Percentiles rank a stretch among this genome's conserved stretches.
phyloP scores from a whole-genome alignment of 2,888 invertebrate genomes.

The Strigamia crassipes region DNA sequence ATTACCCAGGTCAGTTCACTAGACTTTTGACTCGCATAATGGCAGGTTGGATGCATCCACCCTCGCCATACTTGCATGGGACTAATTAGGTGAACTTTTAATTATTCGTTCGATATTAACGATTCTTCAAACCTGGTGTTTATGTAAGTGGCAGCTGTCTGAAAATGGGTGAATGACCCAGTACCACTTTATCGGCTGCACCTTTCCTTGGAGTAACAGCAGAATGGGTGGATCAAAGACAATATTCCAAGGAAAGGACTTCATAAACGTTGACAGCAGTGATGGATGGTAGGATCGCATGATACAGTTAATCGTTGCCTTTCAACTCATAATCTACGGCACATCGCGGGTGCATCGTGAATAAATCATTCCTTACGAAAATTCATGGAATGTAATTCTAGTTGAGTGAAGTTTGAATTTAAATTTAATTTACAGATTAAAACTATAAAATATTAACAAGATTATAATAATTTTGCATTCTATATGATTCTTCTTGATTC shows the following conservation, averaged over 20 bases:
- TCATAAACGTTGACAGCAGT: neutral
- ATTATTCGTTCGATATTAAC: constrained; percentile 25
- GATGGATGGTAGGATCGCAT: neutral
- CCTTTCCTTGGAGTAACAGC: neutral
- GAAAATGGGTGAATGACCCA: constrained; percentile 1
- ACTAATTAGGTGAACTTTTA: constrained; percentile 36
- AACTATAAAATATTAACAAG: too few relatives aligned
- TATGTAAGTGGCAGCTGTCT: constrained; percentile 31
- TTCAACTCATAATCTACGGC: neutral
- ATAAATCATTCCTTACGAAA: too few relatives aligned
- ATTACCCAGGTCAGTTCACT: constrained; percentile 31
- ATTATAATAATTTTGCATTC: too few relatives aligned
- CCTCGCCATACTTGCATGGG: neutral
- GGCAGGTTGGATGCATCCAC: neutral
- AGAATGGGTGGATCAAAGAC: neutral
- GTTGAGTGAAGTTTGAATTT: neutral
- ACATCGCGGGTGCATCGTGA: too few relatives aligned
- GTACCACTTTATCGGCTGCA: neutral
- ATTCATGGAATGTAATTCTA: neutral
- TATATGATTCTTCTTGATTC: too few relatives aligned
- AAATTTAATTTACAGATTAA: too few relatives aligned
- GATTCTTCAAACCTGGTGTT: constrained; percentile 28
- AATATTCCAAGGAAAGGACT: neutral
- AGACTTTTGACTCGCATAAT: constrained; percentile 28
- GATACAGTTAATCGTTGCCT: neutral